Evolutionary conservation across 2,113 vertebrate species (phyloP).

Genomic region (Xenopus tropicalis): UCB_Xtro_10.0 CM004446.2:101298001-101298500

Average conservation of each 20-base stretch:
- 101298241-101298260: conserved; percentile 34
- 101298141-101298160: conserved; percentile 20
- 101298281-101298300: conserved; percentile 15
- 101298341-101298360: not conserved
- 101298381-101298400: not conserved
- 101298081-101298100: not conserved
- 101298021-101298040: too few species aligned
- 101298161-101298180: not conserved
- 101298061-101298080: too few species aligned
- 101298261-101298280: conserved; percentile 2
- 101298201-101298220: conserved; percentile 33
- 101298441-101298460: not conserved
- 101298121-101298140: not conserved
- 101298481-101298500: not conserved
- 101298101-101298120: not conserved
- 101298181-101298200: not conserved
- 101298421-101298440: not conserved
- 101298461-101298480: not conserved
- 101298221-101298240: conserved; percentile 28
- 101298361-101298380: not conserved
- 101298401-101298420: conserved; percentile 1
- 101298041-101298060: too few species aligned
- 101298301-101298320: conserved; percentile 5
- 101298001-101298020: too few species aligned
- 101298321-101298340: conserved; percentile 7